Evolutionary conservation across 2,888 invertebrate species (phyloP), one percentile per base, ranked within the genome.

Genomic region (Kryphioiulus occultus): DNA sequence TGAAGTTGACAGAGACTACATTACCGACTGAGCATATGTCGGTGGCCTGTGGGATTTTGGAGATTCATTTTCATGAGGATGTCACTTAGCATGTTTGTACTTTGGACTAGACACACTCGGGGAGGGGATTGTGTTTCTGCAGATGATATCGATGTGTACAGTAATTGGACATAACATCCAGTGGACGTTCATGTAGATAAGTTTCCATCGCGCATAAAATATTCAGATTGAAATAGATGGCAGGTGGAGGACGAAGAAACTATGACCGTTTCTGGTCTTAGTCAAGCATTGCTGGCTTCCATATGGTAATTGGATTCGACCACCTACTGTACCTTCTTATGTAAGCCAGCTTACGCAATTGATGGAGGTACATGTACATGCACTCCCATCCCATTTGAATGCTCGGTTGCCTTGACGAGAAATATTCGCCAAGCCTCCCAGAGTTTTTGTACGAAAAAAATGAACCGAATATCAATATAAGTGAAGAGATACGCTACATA

Each of bases 1-100:
- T 78, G 30, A 78, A 78, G 78, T 78, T 78, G 78, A 78, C 78
- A 78, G 30, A 26, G 30, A 30, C 78, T 78, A 17, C 78, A 30
- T 78, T 78, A 78, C 59, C 22, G 78, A 2, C 78, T 30, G 78
- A 26, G 30, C 26, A 15, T 30, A 17, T 30, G 30, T 15, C 30
- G 1, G 26, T 78, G 78, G 78, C 78, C 78, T 30, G 4, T 78
- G 30, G 78, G 68, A 22, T 26, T 68, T 68, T 68, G 68, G 30
- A 78, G 78, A 26, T 30, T 30, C 78, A 17, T 78, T 78, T 78
- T 78, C 78, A 78, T 30, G 30, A 30, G 78, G 78, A 26, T 78
- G 26, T 68, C 68, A 59, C n/a, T 68, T 68, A 22, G 68, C 22
- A 68, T 30, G 78, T 10, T 26, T 30, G 78, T 30, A 30, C 78